Base-by-base conservation (phyloP, 1,140 invertebrate species). In the Trichoplusia ni region DNA sequence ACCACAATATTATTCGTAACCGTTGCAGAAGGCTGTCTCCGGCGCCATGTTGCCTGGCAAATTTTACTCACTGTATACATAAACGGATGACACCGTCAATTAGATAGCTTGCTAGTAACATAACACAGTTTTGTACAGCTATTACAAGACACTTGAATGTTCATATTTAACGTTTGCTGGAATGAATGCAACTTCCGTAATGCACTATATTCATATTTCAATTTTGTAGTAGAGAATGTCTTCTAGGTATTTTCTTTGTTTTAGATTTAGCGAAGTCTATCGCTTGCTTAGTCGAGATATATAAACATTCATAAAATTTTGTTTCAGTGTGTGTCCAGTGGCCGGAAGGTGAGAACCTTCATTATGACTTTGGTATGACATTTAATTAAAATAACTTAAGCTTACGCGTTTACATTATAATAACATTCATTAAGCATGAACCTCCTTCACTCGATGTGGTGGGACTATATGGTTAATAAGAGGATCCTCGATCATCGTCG, bases 261-360 rank as follows among this genome's bases (percentile, higher is more conserved):
- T 69, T 88, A 84, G 80, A 53, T 58, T 78, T 78, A 77, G 71
- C 46, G n/a, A 49, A 65, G 14, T 16, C 11, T 19, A 13, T 44
- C 14, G 11, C 59, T n/a, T 46, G 11, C 25, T 5, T 44, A 44
- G 13, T 23, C 7, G 23, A 44, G 25, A 14, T 44, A 16, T 42
- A 56, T 72, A 64, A 62, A 75, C 67, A 53, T 56, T 29, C 35
- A 29, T 70, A 31, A 81, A 67, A 70, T 90, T 90, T 89, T 94
- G 93, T 94, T 94, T 82, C 95, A 95, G 95, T 96, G 84, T 96
- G 95, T 91, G 95, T 96, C 84, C 95, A 96, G 90, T 96, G 95
- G 95, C 95, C 95, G 75, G 95, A 96, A 94, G 95, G 95, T 95
- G 94, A 94, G 94, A 91, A 85, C 75, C 49, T 40, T 37, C 56